phyloP scores from a whole-genome alignment of 2,113 vertebrate species.

The Drymodes brunneopygia region DNA sequence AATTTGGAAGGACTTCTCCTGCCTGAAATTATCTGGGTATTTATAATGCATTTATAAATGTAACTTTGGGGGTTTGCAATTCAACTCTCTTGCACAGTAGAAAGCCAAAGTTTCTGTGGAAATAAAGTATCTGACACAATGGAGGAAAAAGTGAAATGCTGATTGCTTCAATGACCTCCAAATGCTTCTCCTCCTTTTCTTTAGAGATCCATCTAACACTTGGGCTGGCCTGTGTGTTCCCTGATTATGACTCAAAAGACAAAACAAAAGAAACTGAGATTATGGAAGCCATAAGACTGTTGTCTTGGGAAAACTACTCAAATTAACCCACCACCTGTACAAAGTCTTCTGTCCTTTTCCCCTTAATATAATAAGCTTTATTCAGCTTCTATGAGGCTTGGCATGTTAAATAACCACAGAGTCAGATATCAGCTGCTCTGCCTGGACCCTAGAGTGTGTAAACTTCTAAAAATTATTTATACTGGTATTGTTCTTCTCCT shows the following conservation, averaged over 20 bases:
- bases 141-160: background rate
- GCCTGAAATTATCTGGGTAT: background rate
- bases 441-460: background rate
- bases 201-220: background rate
- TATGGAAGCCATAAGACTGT: background rate
- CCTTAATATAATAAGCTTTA: background rate
- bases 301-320: background rate
- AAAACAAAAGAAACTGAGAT: background rate
- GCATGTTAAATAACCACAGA: background rate
- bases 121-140: background rate
- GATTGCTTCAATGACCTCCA: background rate
- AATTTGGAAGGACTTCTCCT: background rate
- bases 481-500: background rate
- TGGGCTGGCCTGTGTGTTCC: background rate
- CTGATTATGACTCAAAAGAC: background rate
- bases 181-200: background rate
- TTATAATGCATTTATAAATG: background rate
- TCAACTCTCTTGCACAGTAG: background rate
- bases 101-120: background rate
- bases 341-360: background rate
- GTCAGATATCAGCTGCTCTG: background rate
- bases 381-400: background rate
- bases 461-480: background rate
- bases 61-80: background rate
- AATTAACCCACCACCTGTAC: background rate